Conservation (phyloP, 2,113 vertebrate species). For the Neolamprologus cancellatus region DNA sequence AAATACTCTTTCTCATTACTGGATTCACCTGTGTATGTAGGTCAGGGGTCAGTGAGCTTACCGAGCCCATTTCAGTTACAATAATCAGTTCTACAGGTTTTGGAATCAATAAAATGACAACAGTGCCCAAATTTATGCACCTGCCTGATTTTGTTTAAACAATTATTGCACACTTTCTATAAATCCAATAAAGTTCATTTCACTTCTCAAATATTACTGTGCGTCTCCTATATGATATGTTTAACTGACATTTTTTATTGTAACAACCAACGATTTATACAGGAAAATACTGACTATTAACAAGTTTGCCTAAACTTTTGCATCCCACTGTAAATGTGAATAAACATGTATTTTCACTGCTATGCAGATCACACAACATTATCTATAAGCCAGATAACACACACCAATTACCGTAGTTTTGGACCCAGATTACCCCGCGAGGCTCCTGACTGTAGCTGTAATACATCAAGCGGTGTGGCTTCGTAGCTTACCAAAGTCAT, state of each 20-base stretch:
- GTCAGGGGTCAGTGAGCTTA: background rate
- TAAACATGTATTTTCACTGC: background rate
- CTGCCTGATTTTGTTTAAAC: background rate
- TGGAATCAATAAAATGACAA: background rate
- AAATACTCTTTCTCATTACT: background rate
- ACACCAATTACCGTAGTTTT: background rate
- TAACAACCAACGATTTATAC: background rate
- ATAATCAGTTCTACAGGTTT: background rate
- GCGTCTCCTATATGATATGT: accelerated
- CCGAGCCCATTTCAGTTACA: accelerated
- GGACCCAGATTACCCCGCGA: background rate
- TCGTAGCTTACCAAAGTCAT: background rate
- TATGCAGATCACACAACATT: background rate
- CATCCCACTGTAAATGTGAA: background rate
- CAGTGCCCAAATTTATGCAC: background rate
- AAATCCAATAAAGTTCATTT: background rate
- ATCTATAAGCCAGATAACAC: background rate
- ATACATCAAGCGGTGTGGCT: background rate
- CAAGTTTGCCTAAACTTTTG: background rate
- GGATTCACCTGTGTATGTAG: background rate
- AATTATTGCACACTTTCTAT: background rate
- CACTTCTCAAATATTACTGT: background rate
- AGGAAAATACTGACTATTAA: background rate
- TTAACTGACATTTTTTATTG: background rate
- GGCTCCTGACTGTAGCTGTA: background rate